phyloP scores from a whole-genome alignment of 1,140 invertebrate genomes.

The Drosophila trapezifrons region DNA sequence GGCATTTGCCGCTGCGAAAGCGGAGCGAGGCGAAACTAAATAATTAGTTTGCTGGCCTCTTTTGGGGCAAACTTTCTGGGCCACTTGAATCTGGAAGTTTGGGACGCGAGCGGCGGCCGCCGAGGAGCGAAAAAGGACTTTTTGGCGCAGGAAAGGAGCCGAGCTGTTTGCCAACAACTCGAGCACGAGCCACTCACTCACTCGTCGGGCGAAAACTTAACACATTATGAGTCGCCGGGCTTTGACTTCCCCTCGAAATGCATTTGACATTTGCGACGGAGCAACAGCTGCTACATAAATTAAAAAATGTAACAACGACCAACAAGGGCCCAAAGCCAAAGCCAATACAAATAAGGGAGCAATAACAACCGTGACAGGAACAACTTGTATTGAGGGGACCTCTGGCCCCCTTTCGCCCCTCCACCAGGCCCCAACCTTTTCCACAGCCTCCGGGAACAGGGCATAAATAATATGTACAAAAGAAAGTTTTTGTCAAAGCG shows the following conservation, averaged over 20 bases:
- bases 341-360: constrained; percentile 51
- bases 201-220: constrained; percentile 71
- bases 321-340: constrained; percentile 10
- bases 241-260: constrained; percentile 51
- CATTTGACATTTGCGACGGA: constrained; percentile 72
- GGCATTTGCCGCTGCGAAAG: constrained; percentile 48
- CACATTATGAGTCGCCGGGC: constrained; percentile 72
- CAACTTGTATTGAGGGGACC: constrained; percentile 39
- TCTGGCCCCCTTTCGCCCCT: neutral
- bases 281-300: constrained; percentile 73
- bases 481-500: constrained; percentile 76
- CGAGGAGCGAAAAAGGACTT: constrained; percentile 2
- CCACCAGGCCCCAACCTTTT: neutral
- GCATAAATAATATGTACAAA: constrained; percentile 75
- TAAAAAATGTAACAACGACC: constrained; percentile 47
- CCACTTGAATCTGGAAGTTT: constrained; percentile 76
- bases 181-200: constrained; percentile 66
- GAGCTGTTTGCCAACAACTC: constrained; percentile 80
- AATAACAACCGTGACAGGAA: constrained; percentile 31
- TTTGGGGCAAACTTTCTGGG: constrained; percentile 72
- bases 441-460: constrained; percentile 28
- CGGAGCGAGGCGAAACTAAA: constrained; percentile 75
- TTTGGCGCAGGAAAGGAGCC: constrained; percentile 33
- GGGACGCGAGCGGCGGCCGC: constrained; percentile 5
- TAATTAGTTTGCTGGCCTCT: constrained; percentile 82